These are phyloP conservation scores for Plusia festucae DNA, from an alignment of 2,888 invertebrate species.

Conservation along the genomic window DNA sequence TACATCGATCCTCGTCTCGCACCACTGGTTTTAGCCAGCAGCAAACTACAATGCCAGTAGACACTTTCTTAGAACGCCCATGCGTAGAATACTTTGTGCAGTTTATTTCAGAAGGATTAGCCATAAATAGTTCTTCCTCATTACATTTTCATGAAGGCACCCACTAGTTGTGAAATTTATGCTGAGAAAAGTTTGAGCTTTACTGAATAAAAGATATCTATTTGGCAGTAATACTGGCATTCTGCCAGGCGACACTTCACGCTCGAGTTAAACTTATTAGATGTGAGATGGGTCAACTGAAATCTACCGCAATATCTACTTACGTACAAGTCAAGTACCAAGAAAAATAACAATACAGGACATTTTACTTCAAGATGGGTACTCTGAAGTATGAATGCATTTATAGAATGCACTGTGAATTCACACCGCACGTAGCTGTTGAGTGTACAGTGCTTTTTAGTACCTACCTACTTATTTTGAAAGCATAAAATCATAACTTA, in stretches of 20 bases:
- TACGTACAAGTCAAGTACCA: slow-evolving; percentile 27
- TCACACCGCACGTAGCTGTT: not conserved
- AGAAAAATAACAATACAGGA: slow-evolving; percentile 5
- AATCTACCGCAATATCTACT: slow-evolving; percentile 46
- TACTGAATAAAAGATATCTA: slow-evolving; percentile 88
- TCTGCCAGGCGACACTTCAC: slow-evolving; percentile 80
- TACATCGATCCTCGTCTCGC: slow-evolving; percentile 63
- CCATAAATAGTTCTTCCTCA: slow-evolving; percentile 87
- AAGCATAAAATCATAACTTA: too few species aligned
- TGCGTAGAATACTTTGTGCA: slow-evolving; percentile 76
- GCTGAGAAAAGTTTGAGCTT: slow-evolving; percentile 86
- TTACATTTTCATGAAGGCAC: slow-evolving; percentile 88
- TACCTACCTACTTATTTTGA: too few species aligned
- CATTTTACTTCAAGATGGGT: not conserved
- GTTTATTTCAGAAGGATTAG: slow-evolving; percentile 88
- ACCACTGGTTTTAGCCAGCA: slow-evolving; percentile 70
- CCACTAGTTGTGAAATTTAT: slow-evolving; percentile 84
- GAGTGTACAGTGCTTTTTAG: too few species aligned
- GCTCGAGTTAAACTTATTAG: slow-evolving; percentile 67
- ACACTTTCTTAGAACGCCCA: slow-evolving; percentile 73
- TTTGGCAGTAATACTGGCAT: slow-evolving; percentile 82
- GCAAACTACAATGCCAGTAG: slow-evolving; percentile 67
- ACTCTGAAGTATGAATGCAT: not conserved
- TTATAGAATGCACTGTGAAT: not conserved
- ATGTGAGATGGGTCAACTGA: slow-evolving; percentile 68